phyloP scores from a whole-genome alignment of 2,113 vertebrate genomes.

The Neogale vison region DNA sequence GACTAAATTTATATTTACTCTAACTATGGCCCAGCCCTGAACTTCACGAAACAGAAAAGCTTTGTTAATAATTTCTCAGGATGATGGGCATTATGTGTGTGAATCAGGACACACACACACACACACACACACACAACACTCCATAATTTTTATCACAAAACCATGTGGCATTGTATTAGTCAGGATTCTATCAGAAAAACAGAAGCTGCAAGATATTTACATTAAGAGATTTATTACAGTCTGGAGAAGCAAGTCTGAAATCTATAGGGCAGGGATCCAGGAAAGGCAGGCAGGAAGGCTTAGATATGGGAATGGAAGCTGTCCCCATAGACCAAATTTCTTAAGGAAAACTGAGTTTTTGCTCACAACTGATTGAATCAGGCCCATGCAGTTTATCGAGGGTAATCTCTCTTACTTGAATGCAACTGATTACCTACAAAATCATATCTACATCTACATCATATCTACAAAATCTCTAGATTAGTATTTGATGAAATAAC shows the following conservation, averaged over 20 bases:
- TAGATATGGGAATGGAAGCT: neutral
- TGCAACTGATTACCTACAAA: neutral
- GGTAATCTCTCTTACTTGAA: neutral
- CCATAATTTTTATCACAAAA: neutral
- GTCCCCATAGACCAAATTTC: neutral
- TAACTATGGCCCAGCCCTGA: constrained; percentile 58
- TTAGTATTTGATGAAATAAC: neutral
- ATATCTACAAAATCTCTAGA: neutral
- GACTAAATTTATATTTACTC: constrained; percentile 84
- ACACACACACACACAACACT: neutral
- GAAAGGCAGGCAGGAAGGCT: neutral
- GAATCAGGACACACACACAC: neutral
- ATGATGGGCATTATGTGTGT: constrained; percentile 44
- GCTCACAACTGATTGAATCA: neutral
- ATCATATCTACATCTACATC: too few species aligned
- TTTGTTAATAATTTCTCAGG: constrained; percentile 44
- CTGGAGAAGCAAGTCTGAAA: neutral
- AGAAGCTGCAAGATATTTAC: neutral
- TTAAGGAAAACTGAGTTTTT: neutral
- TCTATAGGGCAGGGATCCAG: neutral
- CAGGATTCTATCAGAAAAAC: neutral
- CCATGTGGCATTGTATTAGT: neutral
- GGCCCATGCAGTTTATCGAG: neutral
- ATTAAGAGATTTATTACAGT: neutral
- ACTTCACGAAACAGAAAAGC: constrained; percentile 64